Evolutionary conservation across 2,888 invertebrate genomes (phyloP).

Genomic region (Notodonta dromedarius): DNA sequence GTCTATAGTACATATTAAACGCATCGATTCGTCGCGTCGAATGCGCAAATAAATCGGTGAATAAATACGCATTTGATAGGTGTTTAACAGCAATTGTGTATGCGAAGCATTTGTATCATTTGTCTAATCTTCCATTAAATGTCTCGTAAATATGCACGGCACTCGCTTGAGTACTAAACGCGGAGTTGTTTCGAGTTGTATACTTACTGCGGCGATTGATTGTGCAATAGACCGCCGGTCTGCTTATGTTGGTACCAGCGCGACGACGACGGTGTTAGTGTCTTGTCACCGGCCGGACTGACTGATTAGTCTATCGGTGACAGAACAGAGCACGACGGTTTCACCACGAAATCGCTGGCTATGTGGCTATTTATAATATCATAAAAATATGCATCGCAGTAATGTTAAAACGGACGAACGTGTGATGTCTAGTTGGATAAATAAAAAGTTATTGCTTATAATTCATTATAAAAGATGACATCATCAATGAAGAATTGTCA

Average conservation of each 20-base stretch:
- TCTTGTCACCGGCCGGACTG: constrained; percentile 40
- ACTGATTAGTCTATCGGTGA: constrained; percentile 43
- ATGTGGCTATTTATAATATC: constrained; percentile 14
- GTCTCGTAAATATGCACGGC: constrained; percentile 59
- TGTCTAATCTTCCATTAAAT: constrained; percentile 56
- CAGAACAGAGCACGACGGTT: constrained; percentile 10
- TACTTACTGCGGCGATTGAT: constrained; percentile 48
- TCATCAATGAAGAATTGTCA: constrained; percentile 28
- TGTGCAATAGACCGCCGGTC: constrained; percentile 47
- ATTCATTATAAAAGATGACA: constrained; percentile 26
- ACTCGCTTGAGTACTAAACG: constrained; percentile 45
- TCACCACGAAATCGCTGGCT: constrained; percentile 6
- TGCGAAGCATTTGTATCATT: constrained; percentile 35
- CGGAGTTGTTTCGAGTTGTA: constrained; percentile 47
- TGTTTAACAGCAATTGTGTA: constrained; percentile 20
- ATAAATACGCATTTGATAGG: constrained; percentile 1
- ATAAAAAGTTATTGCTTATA: constrained; percentile 23
- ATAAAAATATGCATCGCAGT: constrained; percentile 28
- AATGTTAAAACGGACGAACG: constrained; percentile 20
- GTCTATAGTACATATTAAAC: constrained; percentile 1
- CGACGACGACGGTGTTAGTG: constrained; percentile 16
- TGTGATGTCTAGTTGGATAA: constrained; percentile 23
- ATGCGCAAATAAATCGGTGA: constrained; percentile 1
- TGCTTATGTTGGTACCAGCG: constrained; percentile 16
- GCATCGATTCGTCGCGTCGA: neutral